Base-by-base conservation (phyloP, 2,113 vertebrate genomes). In the Neofelis nebulosa region DNA sequence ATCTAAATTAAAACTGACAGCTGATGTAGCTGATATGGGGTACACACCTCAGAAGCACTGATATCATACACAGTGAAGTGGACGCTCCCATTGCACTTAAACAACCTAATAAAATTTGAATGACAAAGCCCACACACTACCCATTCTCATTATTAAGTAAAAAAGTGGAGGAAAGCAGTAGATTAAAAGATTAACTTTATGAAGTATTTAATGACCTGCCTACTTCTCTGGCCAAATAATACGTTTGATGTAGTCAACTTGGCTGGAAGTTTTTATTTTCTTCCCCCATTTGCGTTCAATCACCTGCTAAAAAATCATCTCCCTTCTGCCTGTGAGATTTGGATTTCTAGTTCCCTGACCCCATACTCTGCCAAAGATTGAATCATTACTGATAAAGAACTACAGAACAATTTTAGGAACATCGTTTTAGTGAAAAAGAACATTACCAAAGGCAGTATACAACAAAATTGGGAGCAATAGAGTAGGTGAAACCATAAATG, bases 371-470 rank as follows among this genome's bases (percentile, higher is more conserved):
- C 68, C 66, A 96, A 95, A 94, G 16, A 93, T 36, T 91, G 65
- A 96, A 92, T 89, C 78, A 95, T 55, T 85, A 78, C 81, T 85
- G 65, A 61, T 83, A 63, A 82, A 48, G 2, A 96, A 92, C 33
- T 48, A 91, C 2, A 83, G 38, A 13, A 89, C 23, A 92, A 80
- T 83, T 94, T 95, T 79, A 94, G 57, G n/a, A 83, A 74, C 38
- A 87, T 16, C 41, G 21, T 86, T 89, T 91, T 74, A 57, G 36
- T 80, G 27, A 79, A 80, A 94, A 71, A 92, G 0, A 61, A 16
- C 36, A 18, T 82, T 89, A 38, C 10, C n/a, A 23, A 93, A 85
- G 76, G 16, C 57, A 63, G 4, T 45, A 45, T 21, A 69, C 68
- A 94, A 94, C 38, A 95, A 93, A 89, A 94, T 76, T 4, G 78